Base-by-base conservation (phyloP, 64 coral and sea anemone genomes). In the Actinia equina region DNA sequence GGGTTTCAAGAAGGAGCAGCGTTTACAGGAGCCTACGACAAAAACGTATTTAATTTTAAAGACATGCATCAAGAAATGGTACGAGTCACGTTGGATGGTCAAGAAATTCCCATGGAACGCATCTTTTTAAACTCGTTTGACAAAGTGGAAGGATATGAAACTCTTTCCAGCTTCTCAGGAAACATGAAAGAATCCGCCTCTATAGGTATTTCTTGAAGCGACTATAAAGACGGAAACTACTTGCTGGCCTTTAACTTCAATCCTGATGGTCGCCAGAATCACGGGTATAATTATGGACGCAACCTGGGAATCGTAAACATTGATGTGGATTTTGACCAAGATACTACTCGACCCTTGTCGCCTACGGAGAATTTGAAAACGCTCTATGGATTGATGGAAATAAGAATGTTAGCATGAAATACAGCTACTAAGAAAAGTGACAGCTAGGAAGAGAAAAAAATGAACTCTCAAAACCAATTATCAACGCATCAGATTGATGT, bases 181-280 rank as follows among this genome's bases (percentile, higher is more conserved):
- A n/a, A n/a, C n/a, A n/a, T n/a, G n/a, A n/a, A n/a, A n/a, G n/a
- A n/a, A n/a, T n/a, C n/a, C n/a, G n/a, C n/a, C n/a, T n/a, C n/a
- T n/a, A n/a, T n/a, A n/a, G 37, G 78, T 19, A 52, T 81, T 51
- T 81, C 78, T 20, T 17, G 78, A 81, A 52, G 49, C 17, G 49
- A 44, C 78, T 81, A 81, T 81, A 23, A 44, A 44, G 78, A 81
- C 18, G 78, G 78, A 17, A 49, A 81, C 20, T 81, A 49, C 78
- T 49, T 81, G 78, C 27, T 81, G 78, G 43, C 49, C 6, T 81
- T 49, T 23, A 81, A 81, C 78, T 81, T 81, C 17, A 81, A 81
- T 81, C 78, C 78, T 81, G 78, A 81, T 81, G 78, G 78, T 81
- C 43, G 49, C 43, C 78, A 81, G 20, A 81, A 81, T 52, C 27